phyloP scores from a whole-genome alignment of 2,113 vertebrate species.

The Syngnathus scovelli region DNA sequence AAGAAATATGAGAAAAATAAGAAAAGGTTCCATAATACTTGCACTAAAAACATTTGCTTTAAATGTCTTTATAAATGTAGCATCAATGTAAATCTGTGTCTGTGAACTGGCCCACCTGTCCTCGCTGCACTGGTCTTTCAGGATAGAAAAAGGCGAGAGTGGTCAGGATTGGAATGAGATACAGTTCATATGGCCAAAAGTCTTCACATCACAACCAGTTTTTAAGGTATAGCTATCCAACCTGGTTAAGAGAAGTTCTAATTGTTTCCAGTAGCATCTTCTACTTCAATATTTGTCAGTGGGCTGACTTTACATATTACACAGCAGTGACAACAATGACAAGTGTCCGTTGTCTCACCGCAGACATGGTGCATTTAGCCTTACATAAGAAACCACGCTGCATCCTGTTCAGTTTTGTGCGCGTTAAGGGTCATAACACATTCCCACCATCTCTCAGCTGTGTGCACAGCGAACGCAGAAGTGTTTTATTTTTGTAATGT shows the following conservation, averaged over 20 bases:
- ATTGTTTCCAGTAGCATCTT: background rate
- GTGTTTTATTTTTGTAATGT: background rate
- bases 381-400: background rate
- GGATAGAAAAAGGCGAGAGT: slow-evolving; percentile 24
- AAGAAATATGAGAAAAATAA: too few species aligned
- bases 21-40: too few species aligned
- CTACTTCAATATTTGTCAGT: background rate
- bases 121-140: slow-evolving; percentile 34
- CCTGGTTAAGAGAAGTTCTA: background rate
- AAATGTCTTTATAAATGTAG: too few species aligned
- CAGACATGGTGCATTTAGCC: background rate
- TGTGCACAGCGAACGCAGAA: background rate
- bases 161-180: slow-evolving; percentile 59
- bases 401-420: background rate
- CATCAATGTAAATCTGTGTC: slow-evolving; percentile 2
- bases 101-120: slow-evolving; percentile 48
- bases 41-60: too few species aligned
- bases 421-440: background rate
- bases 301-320: background rate
- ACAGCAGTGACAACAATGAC: background rate
- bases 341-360: background rate
- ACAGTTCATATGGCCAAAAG: slow-evolving; percentile 23
- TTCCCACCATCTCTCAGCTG: background rate
- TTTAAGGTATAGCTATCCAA: background rate
- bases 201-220: background rate